Evolutionary conservation across 2,113 vertebrate species (phyloP), one percentile per base, ranked within the genome.

Genomic region (Felis chaus): DNA sequence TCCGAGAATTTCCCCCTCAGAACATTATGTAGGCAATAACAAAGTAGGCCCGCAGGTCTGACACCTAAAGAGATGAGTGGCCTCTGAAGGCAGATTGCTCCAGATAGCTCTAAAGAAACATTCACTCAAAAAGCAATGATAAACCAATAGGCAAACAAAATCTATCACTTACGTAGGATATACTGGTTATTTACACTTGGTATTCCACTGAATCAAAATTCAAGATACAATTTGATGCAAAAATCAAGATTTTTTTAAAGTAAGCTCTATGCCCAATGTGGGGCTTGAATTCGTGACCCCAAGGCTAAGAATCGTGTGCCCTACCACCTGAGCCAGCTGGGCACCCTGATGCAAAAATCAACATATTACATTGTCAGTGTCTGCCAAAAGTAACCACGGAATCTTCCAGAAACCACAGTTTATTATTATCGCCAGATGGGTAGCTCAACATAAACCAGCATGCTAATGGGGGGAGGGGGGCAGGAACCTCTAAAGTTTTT

Each of bases 191-290:
- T 91, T 63, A 84, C 5, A 79, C 1, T 16, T 15, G 48, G 5
- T 55, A 83, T 68, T 89, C 94, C 39, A 95, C 12, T 73, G 89
- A 31, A 57, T 86, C n/a, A 55, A 83, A 95, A 94, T 90, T 79
- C 69, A 48, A 39, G 12, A 53, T 41, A 29, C 41, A 50, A 53
- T 73, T 61, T 97, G 39, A 79, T 48, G 61, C 2, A 33, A 79
- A 45, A 95, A 89, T 96, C 82, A 88, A 88, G 50, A 31, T 68
- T n/a, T 69, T 69, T 69, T 69, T 10, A 1, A 76, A 76, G 14
- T 78, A 29, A 48, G 27, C 41, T 78, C 74, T 29, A 48, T 27
- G 27, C 15, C 73, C 41, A 78, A 78, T 31, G 27, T 78, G 27
- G 73, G 25, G 74, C 74, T 78, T 48, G 27, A 48, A 45, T 45